Conservation (phyloP, 1,140 invertebrate genomes). For the Drosophila equinoxialis region DNA sequence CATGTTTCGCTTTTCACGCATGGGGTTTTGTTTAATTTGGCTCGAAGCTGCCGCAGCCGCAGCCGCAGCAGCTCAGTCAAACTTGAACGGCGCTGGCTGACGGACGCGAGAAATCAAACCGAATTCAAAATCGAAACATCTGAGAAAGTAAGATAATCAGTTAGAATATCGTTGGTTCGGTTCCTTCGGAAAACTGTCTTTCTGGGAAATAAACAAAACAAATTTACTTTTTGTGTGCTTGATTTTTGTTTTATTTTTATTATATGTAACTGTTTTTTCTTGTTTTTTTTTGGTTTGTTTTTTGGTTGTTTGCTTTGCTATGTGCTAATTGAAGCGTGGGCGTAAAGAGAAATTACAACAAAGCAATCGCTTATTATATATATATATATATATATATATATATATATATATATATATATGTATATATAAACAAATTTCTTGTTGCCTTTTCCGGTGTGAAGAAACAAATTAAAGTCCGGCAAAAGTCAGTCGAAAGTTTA, state of each 20-base stretch:
- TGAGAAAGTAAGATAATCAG: slow-evolving; percentile 19
- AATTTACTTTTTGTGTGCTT: background rate
- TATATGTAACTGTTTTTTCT: background rate
- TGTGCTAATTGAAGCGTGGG: slow-evolving; percentile 44
- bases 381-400: slow-evolving; percentile 19
- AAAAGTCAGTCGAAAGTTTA: slow-evolving; percentile 50
- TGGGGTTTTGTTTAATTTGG: slow-evolving; percentile 9
- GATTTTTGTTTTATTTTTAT: background rate
- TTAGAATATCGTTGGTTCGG: slow-evolving; percentile 1
- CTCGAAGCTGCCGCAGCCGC: slow-evolving; percentile 16
- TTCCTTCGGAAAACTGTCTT: background rate
- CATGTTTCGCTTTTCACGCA: background rate
- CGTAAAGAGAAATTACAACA: slow-evolving; percentile 46
- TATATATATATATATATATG: background rate
- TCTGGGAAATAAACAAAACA: background rate
- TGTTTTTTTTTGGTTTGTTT: background rate
- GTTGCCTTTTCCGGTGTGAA: slow-evolving; percentile 48
- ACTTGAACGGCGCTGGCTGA: slow-evolving; percentile 62
- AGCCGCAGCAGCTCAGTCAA: slow-evolving; percentile 45
- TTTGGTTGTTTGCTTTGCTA: slow-evolving; percentile 26
- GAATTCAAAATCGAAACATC: slow-evolving; percentile 1
- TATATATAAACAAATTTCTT: slow-evolving; percentile 19
- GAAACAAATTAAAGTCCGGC: slow-evolving; percentile 63
- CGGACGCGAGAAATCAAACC: slow-evolving; percentile 51
- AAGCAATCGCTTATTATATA: slow-evolving; percentile 46